Evolutionary conservation across 2,888 invertebrate genomes (phyloP).

Genomic region (Brachypalpus laphriformis): DNA sequence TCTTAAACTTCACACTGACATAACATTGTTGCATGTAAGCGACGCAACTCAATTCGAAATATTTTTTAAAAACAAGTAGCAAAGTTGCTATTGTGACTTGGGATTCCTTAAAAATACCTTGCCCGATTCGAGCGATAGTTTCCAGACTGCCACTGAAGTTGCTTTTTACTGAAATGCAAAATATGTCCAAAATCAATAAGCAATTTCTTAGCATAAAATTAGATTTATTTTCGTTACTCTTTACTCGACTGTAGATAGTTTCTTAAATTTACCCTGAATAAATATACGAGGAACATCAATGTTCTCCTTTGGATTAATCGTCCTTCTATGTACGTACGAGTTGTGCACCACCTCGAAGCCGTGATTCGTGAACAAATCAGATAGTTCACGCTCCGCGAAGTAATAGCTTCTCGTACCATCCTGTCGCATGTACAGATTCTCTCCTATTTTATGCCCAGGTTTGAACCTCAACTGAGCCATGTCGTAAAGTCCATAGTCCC

Average conservation of each 20-base stretch:
- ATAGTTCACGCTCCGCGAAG: slow-evolving; percentile 89
- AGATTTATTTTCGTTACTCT: not conserved
- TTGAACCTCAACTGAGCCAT: slow-evolving; percentile 98
- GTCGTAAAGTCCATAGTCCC: slow-evolving; percentile 97
- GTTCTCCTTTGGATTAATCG: slow-evolving; percentile 95
- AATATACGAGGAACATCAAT: slow-evolving; percentile 96
- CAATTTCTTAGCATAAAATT: not conserved
- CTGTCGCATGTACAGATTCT: slow-evolving; percentile 97
- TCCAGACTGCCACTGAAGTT: too few species aligned
- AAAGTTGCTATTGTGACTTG: too few species aligned
- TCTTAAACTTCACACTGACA: too few species aligned
- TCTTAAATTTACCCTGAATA: slow-evolving; percentile 92
- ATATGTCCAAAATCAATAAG: too few species aligned
- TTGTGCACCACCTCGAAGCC: slow-evolving; percentile 89
- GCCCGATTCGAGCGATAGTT: too few species aligned
- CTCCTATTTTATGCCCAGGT: slow-evolving; percentile 94
- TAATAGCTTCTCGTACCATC: slow-evolving; percentile 97
- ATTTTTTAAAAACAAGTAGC: too few species aligned
- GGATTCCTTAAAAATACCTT: too few species aligned
- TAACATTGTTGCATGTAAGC: too few species aligned
- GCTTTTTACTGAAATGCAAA: too few species aligned
- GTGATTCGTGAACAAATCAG: slow-evolving; percentile 85
- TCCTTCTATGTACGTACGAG: slow-evolving; percentile 93
- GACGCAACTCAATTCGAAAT: too few species aligned
- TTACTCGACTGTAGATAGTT: not conserved